Conservation (phyloP, 2,113 vertebrate genomes). For the Cebidichthys violaceus region DNA sequence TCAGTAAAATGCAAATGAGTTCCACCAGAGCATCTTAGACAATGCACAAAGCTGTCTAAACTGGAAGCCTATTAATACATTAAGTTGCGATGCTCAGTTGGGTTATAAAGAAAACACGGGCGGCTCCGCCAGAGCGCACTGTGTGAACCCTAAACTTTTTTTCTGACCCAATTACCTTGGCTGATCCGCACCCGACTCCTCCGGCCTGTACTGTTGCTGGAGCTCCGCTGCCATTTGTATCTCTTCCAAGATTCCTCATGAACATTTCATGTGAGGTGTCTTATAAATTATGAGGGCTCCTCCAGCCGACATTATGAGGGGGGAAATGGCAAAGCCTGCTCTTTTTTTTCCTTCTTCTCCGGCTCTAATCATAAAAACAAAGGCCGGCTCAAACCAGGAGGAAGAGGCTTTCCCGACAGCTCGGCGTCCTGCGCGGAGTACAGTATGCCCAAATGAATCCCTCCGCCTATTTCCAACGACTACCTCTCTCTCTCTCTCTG, state of each 20-base stretch:
- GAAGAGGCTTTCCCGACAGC: conserved; percentile 64
- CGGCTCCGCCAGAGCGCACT: conserved; percentile 49
- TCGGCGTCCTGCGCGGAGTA: conserved; percentile 35
- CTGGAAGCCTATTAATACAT: conserved; percentile 79
- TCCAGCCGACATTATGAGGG: conserved; percentile 72
- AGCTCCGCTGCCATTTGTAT: conserved; percentile 67
- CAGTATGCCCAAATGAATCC: conserved; percentile 48
- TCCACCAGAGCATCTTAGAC: conserved; percentile 80
- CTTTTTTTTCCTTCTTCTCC: conserved; percentile 45
- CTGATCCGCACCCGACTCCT: conserved; percentile 63
- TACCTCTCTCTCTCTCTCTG: conserved; percentile 11
- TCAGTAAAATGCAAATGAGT: conserved; percentile 81
- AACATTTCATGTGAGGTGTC: conserved; percentile 82
- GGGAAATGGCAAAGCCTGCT: conserved; percentile 59
- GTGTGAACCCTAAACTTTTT: conserved; percentile 66
- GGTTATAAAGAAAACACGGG: conserved; percentile 52
- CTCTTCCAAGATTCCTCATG: conserved; percentile 81
- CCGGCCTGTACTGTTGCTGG: conserved; percentile 58
- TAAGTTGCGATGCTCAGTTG: conserved; percentile 65
- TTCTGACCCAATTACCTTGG: conserved; percentile 80
- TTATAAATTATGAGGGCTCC: conserved; percentile 81
- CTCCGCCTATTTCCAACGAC: conserved; percentile 55
- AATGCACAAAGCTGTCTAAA: conserved; percentile 80
- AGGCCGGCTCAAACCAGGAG: conserved; percentile 49
- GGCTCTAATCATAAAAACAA: conserved; percentile 68